These are phyloP conservation scores for Periplaneta americana DNA, from an alignment of 1,140 invertebrate species.

Conservation along the genomic window DNA sequence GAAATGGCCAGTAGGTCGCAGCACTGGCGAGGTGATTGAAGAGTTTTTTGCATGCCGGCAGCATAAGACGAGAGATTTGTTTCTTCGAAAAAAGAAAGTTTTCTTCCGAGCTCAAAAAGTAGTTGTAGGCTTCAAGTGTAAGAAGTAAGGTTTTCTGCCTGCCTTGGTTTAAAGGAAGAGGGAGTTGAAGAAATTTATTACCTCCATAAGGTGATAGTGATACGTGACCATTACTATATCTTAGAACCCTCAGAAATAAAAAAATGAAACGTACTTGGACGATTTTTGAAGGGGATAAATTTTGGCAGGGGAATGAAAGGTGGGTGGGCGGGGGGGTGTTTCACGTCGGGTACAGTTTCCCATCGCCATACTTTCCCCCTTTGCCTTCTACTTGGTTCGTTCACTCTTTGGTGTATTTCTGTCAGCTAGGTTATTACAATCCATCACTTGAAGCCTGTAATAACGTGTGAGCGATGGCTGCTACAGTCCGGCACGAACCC, in stretches of 20 bases:
- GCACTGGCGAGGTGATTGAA: constrained; percentile 11
- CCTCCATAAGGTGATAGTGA: constrained; percentile 19
- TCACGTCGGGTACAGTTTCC: background rate
- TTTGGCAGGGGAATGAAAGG: constrained; percentile 1
- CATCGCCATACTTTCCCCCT: background rate
- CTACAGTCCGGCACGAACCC: no score
- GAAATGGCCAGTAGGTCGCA: constrained; percentile 3
- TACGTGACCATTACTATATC: constrained; percentile 17
- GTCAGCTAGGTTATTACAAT: constrained; percentile 21
- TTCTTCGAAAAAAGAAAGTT: constrained; percentile 9
- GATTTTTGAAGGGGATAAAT: constrained; percentile 21
- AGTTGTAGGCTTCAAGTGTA: background rate
- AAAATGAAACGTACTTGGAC: background rate
- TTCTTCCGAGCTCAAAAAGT: background rate
- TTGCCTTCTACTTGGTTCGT: no score
- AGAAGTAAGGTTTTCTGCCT: constrained; percentile 2
- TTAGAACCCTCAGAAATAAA: background rate
- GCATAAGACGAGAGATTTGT: constrained; percentile 16
- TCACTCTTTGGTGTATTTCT: constrained; percentile 15
- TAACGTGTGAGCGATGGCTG: constrained; percentile 17
- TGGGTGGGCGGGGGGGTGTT: background rate
- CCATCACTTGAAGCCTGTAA: constrained; percentile 15
- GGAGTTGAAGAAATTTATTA: constrained; percentile 12
- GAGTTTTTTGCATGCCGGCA: constrained; percentile 18
- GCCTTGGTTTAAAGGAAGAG: background rate